phyloP scores from a whole-genome alignment of 2,888 invertebrate genomes.

The Spisula subtruncata region DNA sequence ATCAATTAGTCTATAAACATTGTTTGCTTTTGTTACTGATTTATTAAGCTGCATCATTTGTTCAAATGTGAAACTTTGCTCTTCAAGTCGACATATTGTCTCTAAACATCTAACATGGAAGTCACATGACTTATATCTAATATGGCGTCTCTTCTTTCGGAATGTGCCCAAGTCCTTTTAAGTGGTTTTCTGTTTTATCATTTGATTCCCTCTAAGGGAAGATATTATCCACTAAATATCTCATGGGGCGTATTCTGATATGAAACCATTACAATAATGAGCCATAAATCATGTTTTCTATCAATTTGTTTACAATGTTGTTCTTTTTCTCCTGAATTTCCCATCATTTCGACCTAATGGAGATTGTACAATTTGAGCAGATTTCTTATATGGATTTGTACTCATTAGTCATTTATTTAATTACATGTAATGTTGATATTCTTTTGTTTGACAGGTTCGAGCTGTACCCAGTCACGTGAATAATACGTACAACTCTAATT shows the following conservation, averaged over 20 bases:
- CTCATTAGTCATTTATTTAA: background rate
- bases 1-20: too few species aligned
- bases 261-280: too few species aligned
- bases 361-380: constrained; percentile 10
- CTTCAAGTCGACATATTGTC: too few species aligned
- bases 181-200: constrained; percentile 6
- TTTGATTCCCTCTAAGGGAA: constrained; percentile 16
- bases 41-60: too few species aligned
- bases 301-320: background rate
- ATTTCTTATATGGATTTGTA: background rate
- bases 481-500: too few species aligned
- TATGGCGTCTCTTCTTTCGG: too few species aligned
- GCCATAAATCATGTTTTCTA: too few species aligned
- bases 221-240: background rate
- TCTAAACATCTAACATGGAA: too few species aligned
- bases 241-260: constrained; percentile 12
- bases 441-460: background rate
- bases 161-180: background rate
- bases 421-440: background rate
- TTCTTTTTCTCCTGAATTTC: background rate
- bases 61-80: background rate
- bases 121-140: too few species aligned
- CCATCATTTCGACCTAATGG: background rate
- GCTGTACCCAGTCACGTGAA: too few species aligned
- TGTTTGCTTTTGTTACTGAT: background rate